Base-by-base conservation (phyloP, 2,113 vertebrate species). In the Scopus umbretta region DNA sequence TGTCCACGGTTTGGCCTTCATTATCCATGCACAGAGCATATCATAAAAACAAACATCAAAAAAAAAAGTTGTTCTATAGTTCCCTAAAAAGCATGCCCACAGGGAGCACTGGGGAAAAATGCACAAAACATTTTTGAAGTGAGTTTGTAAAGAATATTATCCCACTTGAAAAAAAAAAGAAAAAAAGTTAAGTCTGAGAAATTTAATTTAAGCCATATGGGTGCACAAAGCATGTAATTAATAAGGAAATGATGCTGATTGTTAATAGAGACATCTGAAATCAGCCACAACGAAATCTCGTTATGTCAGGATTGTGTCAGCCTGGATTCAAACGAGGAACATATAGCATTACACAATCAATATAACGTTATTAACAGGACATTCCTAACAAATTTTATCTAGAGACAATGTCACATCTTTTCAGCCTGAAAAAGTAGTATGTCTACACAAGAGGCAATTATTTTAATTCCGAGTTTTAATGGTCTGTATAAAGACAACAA, bases 181-280 rank as follows among this genome's bases (percentile, higher is more conserved):
- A 45, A 59, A 62, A 73, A 42, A 42, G 42, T 13, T 10, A 61
- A 63, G 9, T 58, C 84, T 86, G 55, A 88, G 63, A 86, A 90
- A 92, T 91, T 73, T 85, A 89, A 96, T 94, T 91, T 91, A 80
- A 91, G 47, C 74, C 87, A 78, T 38, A 88, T 83, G 93, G 94
- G 74, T 58, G 52, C 50, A 76, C 55, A 86, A 92, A 90, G 70
- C 78, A 90, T 78, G 52, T 83, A 88, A 97, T 97, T 91, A 96
- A 95, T 91, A 91, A 94, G 87, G 95, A 96, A 95, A 94, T 62
- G 6, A 91, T 88, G 63, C 36, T 76, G 91, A 93, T 73, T 96
- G 91, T 80, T 95, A 96, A 92, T 96, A 88, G 27, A 81, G 80
- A 87, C 73, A 76, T 91, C 81, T 96, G 93, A 96, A 95, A 96